Conservation (phyloP, 2,113 vertebrate species). For the Pseudorasbora parva region DNA sequence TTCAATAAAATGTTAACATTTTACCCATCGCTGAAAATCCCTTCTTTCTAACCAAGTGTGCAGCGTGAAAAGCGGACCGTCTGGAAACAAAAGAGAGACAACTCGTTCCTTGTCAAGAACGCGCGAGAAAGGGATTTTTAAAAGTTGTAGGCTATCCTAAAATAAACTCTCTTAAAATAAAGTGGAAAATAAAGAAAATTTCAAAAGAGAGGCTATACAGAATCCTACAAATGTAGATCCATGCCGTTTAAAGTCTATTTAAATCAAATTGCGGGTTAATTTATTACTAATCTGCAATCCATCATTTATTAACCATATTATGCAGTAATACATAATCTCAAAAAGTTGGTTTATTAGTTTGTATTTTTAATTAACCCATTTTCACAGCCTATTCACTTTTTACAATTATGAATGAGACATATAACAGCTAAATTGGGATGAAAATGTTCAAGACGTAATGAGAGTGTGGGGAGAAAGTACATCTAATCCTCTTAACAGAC, state of each 20-base stretch:
- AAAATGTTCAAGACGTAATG: conserved; percentile 57
- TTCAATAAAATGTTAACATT: not conserved
- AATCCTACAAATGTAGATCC: not conserved
- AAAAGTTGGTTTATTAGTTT: not conserved
- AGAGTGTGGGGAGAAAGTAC: conserved; percentile 71
- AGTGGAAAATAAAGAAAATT: too few species aligned
- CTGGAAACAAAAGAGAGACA: conserved; percentile 20
- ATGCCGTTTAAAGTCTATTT: not conserved
- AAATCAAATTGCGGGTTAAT: not conserved
- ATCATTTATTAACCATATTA: not conserved
- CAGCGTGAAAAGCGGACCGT: conserved; percentile 15
- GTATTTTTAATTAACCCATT: not conserved
- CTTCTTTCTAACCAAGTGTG: conserved; percentile 13
- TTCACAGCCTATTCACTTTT: not conserved
- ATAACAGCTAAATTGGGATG: conserved; percentile 40
- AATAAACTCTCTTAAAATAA: not conserved
- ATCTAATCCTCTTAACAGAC: conserved; percentile 89
- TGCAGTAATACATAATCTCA: not conserved
- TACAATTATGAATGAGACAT: not conserved
- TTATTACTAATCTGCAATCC: not conserved
- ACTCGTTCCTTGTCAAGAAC: conserved; percentile 23
- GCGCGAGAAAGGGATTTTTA: not conserved
- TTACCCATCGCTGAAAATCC: conserved; percentile 46
- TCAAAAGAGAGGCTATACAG: not conserved
- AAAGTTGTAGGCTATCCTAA: not conserved